These are phyloP conservation scores for Entomyzon cyanotis DNA, from an alignment of 2,113 vertebrate genomes.

Conservation along the genomic window DNA sequence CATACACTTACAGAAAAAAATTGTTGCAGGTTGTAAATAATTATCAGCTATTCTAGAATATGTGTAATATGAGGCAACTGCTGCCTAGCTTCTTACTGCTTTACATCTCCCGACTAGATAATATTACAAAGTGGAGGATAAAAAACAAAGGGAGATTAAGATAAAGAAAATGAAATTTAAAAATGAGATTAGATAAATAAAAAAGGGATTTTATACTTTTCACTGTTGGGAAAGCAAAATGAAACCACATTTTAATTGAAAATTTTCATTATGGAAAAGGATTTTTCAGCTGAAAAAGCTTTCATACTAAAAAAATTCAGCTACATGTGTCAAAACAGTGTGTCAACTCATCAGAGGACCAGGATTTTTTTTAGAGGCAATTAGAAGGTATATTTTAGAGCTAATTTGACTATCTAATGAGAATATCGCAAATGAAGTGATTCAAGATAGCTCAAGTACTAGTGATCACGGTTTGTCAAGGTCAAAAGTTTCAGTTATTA, in stretches of 20 bases:
- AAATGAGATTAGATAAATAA: not conserved
- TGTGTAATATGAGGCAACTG: not conserved
- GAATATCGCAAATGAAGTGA: constrained; percentile 61
- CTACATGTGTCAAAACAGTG: constrained; percentile 45
- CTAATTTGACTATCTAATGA: constrained; percentile 69
- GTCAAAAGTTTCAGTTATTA: constrained; percentile 55
- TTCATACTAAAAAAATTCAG: constrained; percentile 5
- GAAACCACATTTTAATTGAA: not conserved
- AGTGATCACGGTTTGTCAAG: constrained; percentile 55
- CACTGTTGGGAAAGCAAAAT: not conserved
- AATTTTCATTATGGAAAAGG: not conserved
- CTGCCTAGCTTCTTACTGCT: not conserved
- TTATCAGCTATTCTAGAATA: not conserved
- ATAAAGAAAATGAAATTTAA: not conserved
- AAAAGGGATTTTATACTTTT: not conserved
- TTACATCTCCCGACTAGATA: not conserved
- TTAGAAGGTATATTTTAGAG: constrained; percentile 68
- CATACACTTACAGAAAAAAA: not conserved
- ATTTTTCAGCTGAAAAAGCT: constrained; percentile 2
- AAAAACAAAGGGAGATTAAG: not conserved
- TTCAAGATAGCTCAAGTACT: constrained; percentile 60
- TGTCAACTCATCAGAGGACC: constrained; percentile 55
- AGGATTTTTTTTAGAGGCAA: constrained; percentile 62
- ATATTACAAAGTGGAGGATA: not conserved
- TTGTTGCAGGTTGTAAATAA: not conserved